Base-by-base conservation (phyloP, 2,797 vertebrate species). In the Limosa lapponica region DNA sequence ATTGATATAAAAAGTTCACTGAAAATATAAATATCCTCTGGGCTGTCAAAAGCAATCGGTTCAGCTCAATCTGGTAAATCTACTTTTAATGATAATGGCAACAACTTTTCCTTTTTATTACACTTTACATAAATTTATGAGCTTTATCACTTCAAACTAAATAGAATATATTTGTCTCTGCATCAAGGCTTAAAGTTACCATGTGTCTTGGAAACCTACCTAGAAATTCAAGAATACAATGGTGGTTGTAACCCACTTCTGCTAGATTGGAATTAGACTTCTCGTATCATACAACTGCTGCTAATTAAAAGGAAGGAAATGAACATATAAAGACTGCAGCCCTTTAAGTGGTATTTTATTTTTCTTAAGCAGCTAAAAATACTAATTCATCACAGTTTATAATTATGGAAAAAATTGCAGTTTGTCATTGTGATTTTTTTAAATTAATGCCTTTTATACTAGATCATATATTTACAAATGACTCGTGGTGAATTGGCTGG, bases 101-200 rank as follows among this genome's bases (percentile, higher is more conserved):
- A 97, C 95, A 97, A 97, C 89, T 97, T 97, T 97, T 95, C 87
- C 95, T 97, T 97, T 97, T 97, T 97, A 97, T 97, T 97, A 97
- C 81, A 96, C 90, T 96, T 97, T 96, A 95, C 96, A 97, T 95
- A 97, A 92, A 97, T 96, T 97, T 97, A 96, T 96, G 72, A 94
- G 93, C 57, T 96, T 93, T 96, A 97, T 96, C 72, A 79, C 67
- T 97, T 95, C 81, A 95, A 92, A 96, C 82, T 37, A 93, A 94
- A 96, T 89, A 88, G 72, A 96, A 97, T 96, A 80, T 91, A 96
- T 96, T 95, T 95, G 52, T 94, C 51, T 88, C 87, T 85, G 48
- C 57, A 94, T 91, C 73, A 83, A 37, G 18, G 66, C 74, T 93
- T 95, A 72, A 88, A 80, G 79, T 86, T 88, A 84, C 61, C n/a